A percentile compares a stretch with the other conserved stretches of the same genome.
Conservation (phyloP, 1,140 invertebrate genomes). For the Trigoniulus corallinus region DNA sequence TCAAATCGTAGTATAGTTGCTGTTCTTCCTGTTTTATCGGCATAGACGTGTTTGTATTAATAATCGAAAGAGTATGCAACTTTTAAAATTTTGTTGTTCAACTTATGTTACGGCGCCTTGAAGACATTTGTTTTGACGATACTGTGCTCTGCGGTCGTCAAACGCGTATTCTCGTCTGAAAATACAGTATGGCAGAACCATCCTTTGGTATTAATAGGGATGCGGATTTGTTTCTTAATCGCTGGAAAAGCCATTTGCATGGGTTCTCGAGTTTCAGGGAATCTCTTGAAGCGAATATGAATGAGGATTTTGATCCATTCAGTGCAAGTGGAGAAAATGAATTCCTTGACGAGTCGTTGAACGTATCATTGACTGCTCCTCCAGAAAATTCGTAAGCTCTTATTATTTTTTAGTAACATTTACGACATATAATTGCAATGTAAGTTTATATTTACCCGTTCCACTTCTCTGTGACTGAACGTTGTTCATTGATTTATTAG, state of each 20-base stretch:
- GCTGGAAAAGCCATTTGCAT: neutral
- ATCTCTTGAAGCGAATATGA: neutral
- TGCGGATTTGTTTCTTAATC: neutral
- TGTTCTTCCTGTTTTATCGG: too few species aligned
- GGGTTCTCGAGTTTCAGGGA: neutral
- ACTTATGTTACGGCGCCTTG: too few species aligned
- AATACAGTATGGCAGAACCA: too few species aligned
- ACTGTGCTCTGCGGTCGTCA: too few species aligned
- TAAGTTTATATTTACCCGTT: neutral
- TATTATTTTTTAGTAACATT: neutral
- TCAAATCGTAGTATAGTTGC: too few species aligned
- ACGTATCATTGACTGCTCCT: neutral
- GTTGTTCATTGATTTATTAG: neutral
- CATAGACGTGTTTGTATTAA: too few species aligned
- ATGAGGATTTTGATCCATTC: slow-evolving; percentile 7
- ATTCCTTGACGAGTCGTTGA: slow-evolving; percentile 1
- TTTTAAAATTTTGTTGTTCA: too few species aligned
- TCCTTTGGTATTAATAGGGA: too few species aligned
- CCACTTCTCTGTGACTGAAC: neutral
- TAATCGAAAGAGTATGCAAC: too few species aligned
- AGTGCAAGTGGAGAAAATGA: neutral
- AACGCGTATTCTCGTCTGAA: too few species aligned
- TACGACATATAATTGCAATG: neutral
- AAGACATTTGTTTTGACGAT: too few species aligned
- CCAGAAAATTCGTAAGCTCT: slow-evolving; percentile 6